A percentile compares a stretch with the other conserved stretches of the same genome.
These are phyloP conservation scores for Acromyrmex echinatior DNA, from an alignment of 1,140 invertebrate genomes.

Conservation along the genomic window DNA sequence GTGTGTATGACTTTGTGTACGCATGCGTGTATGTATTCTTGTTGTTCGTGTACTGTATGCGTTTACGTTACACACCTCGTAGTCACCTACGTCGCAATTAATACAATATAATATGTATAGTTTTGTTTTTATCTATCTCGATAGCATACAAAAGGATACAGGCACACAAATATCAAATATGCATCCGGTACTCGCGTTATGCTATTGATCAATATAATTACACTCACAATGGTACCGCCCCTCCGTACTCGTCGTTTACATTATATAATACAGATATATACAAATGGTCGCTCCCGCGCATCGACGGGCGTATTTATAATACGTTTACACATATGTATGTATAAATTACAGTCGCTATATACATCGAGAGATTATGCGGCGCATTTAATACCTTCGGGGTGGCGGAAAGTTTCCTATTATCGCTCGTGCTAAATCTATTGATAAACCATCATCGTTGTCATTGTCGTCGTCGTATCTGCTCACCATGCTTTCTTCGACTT, in stretches of 20 bases:
- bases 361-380: constrained; percentile 79
- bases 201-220: constrained; percentile 81
- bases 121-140: constrained; percentile 81
- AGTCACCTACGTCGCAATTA: constrained; percentile 80
- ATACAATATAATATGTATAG: constrained; percentile 84
- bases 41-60: constrained; percentile 49
- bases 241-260: constrained; percentile 68
- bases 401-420: constrained; percentile 63
- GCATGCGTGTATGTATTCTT: constrained; percentile 31
- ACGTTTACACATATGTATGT: constrained; percentile 74
- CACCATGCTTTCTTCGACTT: constrained; percentile 51
- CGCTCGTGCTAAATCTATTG: constrained; percentile 65
- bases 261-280: constrained; percentile 83
- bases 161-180: constrained; percentile 87
- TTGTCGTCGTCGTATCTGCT: constrained; percentile 58
- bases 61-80: constrained; percentile 81
- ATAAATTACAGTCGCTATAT: constrained; percentile 85
- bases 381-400: constrained; percentile 66
- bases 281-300: constrained; percentile 72
- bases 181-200: constrained; percentile 83
- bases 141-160: constrained; percentile 86
- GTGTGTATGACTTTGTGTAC: constrained; percentile 52
- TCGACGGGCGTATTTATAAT: constrained; percentile 65
- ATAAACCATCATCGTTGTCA: constrained; percentile 71
- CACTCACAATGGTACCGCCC: constrained; percentile 79